Percentiles rank a stretch among this genome's conserved stretches.
These are phyloP conservation scores for Apteryx owenii DNA, from an alignment of 2,113 vertebrate genomes.

Conservation along the genomic window DNA sequence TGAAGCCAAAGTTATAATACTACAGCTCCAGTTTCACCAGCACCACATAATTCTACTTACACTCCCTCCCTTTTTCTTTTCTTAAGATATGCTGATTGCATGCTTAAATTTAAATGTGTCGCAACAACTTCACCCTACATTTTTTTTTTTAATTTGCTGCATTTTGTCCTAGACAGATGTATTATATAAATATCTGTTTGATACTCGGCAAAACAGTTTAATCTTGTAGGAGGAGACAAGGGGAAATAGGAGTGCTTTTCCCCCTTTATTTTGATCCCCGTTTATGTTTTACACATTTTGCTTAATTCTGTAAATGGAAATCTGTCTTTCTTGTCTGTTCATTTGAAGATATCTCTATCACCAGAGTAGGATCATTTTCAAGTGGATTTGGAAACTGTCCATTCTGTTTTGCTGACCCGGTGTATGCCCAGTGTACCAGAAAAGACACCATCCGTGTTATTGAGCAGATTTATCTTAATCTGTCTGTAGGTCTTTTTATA, in stretches of 20 bases:
- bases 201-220: not conserved
- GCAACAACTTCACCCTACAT: not conserved
- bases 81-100: not conserved
- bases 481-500: conserved; percentile 66
- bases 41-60: conserved; percentile 1
- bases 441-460: conserved; percentile 55
- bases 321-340: not conserved
- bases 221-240: not conserved
- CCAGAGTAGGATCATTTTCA: conserved; percentile 16
- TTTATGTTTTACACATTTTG: not conserved
- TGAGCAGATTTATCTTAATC: conserved; percentile 70
- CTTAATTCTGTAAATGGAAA: conserved; percentile 44
- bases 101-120: not conserved
- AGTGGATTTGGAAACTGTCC: conserved; percentile 56
- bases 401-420: conserved; percentile 45
- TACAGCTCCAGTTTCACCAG: not conserved
- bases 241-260: not conserved
- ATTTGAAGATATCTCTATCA: conserved; percentile 34
- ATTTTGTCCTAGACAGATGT: not conserved
- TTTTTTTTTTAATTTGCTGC: not conserved
- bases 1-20: not conserved
- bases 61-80: not conserved
- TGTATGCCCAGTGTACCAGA: conserved; percentile 36
- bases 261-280: not conserved
- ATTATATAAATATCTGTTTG: not conserved